Base-by-base conservation (phyloP, 2,113 vertebrate genomes). In the Mastomys natalensis region DNA sequence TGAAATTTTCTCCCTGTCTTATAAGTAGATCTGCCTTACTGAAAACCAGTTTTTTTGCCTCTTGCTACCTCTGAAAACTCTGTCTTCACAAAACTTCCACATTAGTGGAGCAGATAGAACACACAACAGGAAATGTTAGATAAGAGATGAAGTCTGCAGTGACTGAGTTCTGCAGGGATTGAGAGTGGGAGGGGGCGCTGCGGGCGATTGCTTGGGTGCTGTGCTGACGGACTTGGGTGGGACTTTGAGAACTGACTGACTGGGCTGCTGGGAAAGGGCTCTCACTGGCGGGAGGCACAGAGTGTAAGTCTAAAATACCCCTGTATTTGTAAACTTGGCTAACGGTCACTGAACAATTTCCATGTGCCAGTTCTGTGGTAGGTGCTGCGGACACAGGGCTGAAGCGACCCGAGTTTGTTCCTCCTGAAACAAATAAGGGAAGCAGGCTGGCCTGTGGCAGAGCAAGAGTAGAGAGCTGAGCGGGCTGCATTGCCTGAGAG, bases 101-200 rank as follows among this genome's bases (percentile, higher is more conserved):
- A 26, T 40, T 37, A 76, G 60, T 19, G 12, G n/a, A 51, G 29
- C 22, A 40, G 88, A 60, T 21, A 80, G n/a, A 68, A 40, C 48
- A 6, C 0, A 7, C 0, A 53, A 29, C 34, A 2, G 76, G 81
- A 94, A 24, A 53, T 13, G 21, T 62, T 55, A 19, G 4, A 3
- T 3, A 22, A 51, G 55, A 26, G 5, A 5, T 11, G 60, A 24
- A 53, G 51, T 16, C 77, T 24, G 5, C 48, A 77, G 45, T 10
- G 29, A 22, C 21, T 0, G 34, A 24, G 6, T 24, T 34, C 21
- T 8, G 9, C 12, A 68, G 62, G 80, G 40, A 19, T 40, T 1
- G 34, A 53, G 51, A 13, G 34, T 5, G 4, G 31, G 29, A 17
- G 22, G 16, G 82, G 4, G 8, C 0, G 0, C 1, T 15, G 0